Percentiles rank a stretch among this genome's conserved stretches.
phyloP scores from a whole-genome alignment of 2,113 vertebrate genomes.

The Nycticryphes semicollaris region DNA sequence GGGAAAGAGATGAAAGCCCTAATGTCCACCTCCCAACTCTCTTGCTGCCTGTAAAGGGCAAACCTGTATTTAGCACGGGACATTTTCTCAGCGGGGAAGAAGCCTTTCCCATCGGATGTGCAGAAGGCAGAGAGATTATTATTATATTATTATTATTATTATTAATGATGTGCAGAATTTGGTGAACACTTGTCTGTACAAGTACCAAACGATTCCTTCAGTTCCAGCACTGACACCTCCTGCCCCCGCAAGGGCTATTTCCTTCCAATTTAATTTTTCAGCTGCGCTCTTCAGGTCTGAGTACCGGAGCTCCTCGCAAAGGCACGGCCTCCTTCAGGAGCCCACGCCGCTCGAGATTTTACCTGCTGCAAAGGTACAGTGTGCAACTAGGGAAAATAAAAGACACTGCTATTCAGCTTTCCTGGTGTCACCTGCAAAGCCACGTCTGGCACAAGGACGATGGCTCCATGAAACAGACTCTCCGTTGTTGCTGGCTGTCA shows the following conservation, averaged over 20 bases:
- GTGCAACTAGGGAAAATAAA: background rate
- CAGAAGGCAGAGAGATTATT: background rate
- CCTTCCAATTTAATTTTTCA: background rate
- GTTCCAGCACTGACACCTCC: background rate
- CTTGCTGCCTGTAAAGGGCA: constrained; percentile 1
- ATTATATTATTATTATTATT: background rate
- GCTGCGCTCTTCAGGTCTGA: background rate
- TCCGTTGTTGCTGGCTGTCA: background rate
- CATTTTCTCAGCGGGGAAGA: background rate
- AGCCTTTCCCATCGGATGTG: background rate
- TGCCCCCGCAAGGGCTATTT: background rate
- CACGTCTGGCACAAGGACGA: background rate
- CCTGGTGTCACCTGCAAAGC: background rate
- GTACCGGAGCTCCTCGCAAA: background rate
- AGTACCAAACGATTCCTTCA: background rate
- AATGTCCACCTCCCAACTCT: background rate
- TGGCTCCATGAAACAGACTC: background rate
- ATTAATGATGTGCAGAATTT: background rate
- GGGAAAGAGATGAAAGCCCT: background rate
- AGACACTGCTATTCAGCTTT: background rate
- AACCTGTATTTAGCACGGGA: background rate
- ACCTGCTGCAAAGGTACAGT: background rate
- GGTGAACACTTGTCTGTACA: background rate
- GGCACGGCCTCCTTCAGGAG: background rate
- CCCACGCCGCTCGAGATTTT: background rate